phyloP scores from a whole-genome alignment of 2,113 vertebrate genomes.

The Macroglossus sobrinus region DNA sequence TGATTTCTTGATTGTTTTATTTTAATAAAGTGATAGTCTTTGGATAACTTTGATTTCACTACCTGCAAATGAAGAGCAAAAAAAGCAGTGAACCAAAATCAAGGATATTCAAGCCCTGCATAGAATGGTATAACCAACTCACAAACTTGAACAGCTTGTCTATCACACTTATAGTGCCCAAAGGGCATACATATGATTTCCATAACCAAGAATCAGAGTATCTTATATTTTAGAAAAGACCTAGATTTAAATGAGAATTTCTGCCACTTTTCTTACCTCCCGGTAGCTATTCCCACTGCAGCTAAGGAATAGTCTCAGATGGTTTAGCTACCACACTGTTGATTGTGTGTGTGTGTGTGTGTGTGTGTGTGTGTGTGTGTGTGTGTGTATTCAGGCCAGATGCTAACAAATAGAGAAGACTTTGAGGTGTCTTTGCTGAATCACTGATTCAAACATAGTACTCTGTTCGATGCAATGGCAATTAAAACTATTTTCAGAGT shows the following conservation, averaged over 20 bases:
- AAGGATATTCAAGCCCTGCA: neutral
- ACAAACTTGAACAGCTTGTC: neutral
- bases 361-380: neutral
- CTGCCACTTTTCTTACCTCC: neutral
- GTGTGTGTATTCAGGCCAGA: neutral
- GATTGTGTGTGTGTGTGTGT: neutral
- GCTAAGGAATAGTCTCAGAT: neutral
- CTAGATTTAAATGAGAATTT: neutral
- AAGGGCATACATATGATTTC: neutral
- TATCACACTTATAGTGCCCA: neutral
- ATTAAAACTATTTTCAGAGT: neutral
- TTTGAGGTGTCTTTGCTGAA: neutral
- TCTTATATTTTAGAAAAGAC: neutral
- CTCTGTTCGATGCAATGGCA: neutral
- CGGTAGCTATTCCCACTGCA: neutral
- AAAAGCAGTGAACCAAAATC: neutral
- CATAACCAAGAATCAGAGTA: neutral
- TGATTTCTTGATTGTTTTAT: slow-evolving; percentile 80
- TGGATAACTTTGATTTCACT: slow-evolving; percentile 85
- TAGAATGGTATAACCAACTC: neutral
- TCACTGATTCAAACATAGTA: neutral
- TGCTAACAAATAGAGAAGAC: neutral
- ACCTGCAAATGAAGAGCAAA: slow-evolving; percentile 85
- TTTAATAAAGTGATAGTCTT: slow-evolving; percentile 77
- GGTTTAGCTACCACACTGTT: neutral